Percentiles rank a stretch among this genome's conserved stretches.
These are phyloP conservation scores for Trichogramma pretiosum DNA, from an alignment of 1,140 invertebrate species.

Conservation along the genomic window DNA sequence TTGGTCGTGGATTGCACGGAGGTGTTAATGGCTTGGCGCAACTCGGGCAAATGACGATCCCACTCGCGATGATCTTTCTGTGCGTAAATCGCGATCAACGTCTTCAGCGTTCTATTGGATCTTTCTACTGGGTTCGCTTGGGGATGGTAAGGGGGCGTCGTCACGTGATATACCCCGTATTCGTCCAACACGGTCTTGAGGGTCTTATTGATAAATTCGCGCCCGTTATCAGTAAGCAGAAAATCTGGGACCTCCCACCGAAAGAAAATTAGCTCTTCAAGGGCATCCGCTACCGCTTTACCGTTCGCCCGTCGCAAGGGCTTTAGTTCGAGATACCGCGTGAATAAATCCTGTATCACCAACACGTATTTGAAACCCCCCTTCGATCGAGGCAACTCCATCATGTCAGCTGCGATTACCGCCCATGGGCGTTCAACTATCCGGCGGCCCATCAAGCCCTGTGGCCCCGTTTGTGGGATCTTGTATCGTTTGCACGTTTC, in stretches of 20 bases:
- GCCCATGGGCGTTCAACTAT: slow-evolving; percentile 18
- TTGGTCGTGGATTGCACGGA: background rate
- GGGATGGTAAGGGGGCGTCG: slow-evolving; percentile 34
- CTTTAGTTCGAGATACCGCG: too few relatives aligned
- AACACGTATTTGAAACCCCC: too few relatives aligned
- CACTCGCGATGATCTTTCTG: slow-evolving; percentile 18
- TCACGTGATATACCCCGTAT: slow-evolving; percentile 26
- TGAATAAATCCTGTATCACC: too few relatives aligned
- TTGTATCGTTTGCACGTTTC: slow-evolving; percentile 10
- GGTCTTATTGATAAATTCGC: too few relatives aligned
- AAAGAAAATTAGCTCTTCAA: too few relatives aligned
- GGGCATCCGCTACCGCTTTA: too few relatives aligned
- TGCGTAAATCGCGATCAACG: slow-evolving; percentile 29
- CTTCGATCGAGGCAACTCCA: slow-evolving; percentile 17
- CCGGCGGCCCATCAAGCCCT: slow-evolving; percentile 3
- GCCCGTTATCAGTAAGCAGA: too few relatives aligned
- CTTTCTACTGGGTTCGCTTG: slow-evolving; percentile 37
- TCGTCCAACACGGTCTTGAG: too few relatives aligned
- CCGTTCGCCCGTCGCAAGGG: too few relatives aligned
- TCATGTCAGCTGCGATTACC: slow-evolving; percentile 23
- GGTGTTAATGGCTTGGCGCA: too few relatives aligned
- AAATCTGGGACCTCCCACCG: too few relatives aligned
- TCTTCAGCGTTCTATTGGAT: slow-evolving; percentile 35
- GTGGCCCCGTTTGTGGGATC: background rate
- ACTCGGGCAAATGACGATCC: too few relatives aligned